phyloP scores from a whole-genome alignment of 2,113 vertebrate genomes.

The Mungos mungo region DNA sequence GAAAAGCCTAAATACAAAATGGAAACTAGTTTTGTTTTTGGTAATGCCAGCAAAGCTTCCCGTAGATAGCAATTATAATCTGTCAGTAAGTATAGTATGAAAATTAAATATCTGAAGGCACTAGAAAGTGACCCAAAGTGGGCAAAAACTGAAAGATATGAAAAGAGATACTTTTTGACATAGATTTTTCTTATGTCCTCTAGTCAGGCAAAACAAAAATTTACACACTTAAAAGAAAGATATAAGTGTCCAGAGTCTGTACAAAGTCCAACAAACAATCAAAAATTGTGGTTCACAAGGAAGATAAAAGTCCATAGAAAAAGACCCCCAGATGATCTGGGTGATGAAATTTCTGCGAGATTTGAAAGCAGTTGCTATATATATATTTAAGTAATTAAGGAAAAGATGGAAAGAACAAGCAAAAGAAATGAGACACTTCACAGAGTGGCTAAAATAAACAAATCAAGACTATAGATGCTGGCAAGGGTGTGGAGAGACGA shows the following conservation, averaged over 20 bases:
- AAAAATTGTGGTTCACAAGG: neutral
- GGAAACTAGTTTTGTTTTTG: neutral
- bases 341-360: neutral
- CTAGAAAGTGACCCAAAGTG: neutral
- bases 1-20: neutral
- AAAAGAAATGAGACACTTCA: neutral
- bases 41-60: neutral
- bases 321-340: neutral
- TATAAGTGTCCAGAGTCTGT: neutral
- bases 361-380: neutral
- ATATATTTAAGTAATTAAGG: neutral
- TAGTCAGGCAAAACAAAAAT: neutral
- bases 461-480: too few relatives aligned
- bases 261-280: neutral
- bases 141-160: neutral
- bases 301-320: neutral
- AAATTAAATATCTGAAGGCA: neutral
- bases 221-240: neutral
- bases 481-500: too few relatives aligned
- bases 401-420: neutral
- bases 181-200: neutral
- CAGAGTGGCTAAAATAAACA: too few relatives aligned
- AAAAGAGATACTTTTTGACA: neutral
- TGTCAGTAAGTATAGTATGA: neutral
- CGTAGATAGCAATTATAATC: neutral